Evolutionary conservation across 2,888 invertebrate genomes (phyloP).

Genomic region (Nymphalis urticae): DNA sequence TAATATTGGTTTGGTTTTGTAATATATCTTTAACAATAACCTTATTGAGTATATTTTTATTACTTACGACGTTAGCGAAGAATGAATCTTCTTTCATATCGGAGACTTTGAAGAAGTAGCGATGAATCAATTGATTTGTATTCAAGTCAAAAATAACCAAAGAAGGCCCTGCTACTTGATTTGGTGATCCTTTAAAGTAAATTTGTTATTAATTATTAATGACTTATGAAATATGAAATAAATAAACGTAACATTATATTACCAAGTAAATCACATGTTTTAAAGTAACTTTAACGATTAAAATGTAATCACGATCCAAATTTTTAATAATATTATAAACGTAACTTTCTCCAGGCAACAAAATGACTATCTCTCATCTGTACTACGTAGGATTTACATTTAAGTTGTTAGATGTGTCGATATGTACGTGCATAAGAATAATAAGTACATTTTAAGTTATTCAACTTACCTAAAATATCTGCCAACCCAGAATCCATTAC

Average conservation of each 20-base stretch:
- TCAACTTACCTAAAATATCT: constrained; percentile 84
- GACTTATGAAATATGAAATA: background rate
- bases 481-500: constrained; percentile 90
- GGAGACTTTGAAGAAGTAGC: constrained; percentile 84
- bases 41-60: background rate
- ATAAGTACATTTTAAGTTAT: constrained; percentile 8
- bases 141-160: constrained; percentile 88
- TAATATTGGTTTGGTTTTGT: background rate
- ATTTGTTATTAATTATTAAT: constrained; percentile 1
- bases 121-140: constrained; percentile 86
- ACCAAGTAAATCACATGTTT: background rate
- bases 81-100: constrained; percentile 88
- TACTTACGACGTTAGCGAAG: constrained; percentile 90
- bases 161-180: constrained; percentile 83
- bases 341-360: constrained; percentile 25
- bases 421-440: constrained; percentile 28
- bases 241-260: too few relatives aligned
- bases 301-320: background rate
- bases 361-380: constrained; percentile 14
- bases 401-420: constrained; percentile 4
- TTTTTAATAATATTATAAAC: background rate
- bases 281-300: background rate
- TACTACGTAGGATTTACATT: background rate
- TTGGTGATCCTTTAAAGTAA: constrained; percentile 58
- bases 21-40: background rate